Evolutionary conservation across 2,888 invertebrate genomes (phyloP), one percentile per base, ranked within the genome.

Genomic region (Eledona agricola): DNA sequence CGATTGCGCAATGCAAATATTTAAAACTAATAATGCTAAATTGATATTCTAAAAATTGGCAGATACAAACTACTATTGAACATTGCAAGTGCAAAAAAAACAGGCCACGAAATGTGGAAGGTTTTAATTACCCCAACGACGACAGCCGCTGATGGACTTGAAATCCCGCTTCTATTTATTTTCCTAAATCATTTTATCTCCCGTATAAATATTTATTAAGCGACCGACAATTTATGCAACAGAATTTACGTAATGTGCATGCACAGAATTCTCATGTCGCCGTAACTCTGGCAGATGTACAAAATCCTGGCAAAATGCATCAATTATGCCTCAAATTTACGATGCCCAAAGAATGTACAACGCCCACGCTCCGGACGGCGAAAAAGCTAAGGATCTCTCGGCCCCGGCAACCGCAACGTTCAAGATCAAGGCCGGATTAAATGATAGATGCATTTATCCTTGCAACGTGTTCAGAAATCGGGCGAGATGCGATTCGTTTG

Each of bases 331-430:
- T n/a, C n/a, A 19, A 19, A 19, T 19, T 4, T 19, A 19, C n/a
- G 20, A 9, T 40, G 26, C 28, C 17, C 7, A 37, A 25, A 19
- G 42, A 19, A 42, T 42, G 29, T 11, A 20, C 31, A 15, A n/a
- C n/a, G n/a, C 43, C 29, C 31, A 43, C 43, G n/a, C 6, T 6
- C 9, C 7, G 13, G 5, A 28, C 19, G 9, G 10, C 10, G 16
- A 17, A 28, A 40, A 40, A 40, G 17, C 17, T 7, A 15, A 7
- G 13, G 26, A 16, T 42, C 42, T 20, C 11, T n/a, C 28, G 58
- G 60, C 60, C 67, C 60, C 67, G 67, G 69, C 67, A 71, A 70
- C 69, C 62, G 63, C 64, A 65, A 67, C 64, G 60, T 69, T 71
- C 69, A 70, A 69, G 71, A 70, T 70, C 70, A 70, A 70, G 71